Evolutionary conservation across 2,797 vertebrate genomes (phyloP), one percentile per base, ranked within the genome.

Genomic region (Rhodeus uyekii): DNA sequence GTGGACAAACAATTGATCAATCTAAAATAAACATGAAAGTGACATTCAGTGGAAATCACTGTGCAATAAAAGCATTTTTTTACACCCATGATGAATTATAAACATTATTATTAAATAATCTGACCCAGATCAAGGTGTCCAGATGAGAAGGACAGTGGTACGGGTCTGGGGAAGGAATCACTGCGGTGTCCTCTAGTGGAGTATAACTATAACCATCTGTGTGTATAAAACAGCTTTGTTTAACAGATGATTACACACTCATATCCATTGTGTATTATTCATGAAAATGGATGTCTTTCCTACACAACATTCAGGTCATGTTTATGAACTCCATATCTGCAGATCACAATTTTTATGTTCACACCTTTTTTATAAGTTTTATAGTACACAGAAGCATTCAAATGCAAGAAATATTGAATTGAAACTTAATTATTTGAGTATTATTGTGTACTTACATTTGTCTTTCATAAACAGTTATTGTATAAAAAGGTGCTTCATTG

Each of bases 1-100:
- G 71, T 8, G 24, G 34, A 74, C 22, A 74, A 55, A 74, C 48
- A 74, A 55, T 29, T 55, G 71, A 36, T 55, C 71, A 53, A 55
- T 38, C 71, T 74, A 74, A 55, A 72, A 50, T 22, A 72, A 50
- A 34, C 4, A 72, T 34, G 5, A 13, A 72, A 72, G n/a, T 8
- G n/a, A n/a, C n/a, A n/a, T 10, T 12, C 8, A 29, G 12, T 44
- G 7, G 27, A 5, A 32, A 24, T 27, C 24, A 18, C 1, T n/a
- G n/a, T n/a, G n/a, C n/a, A 67, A 19, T 24, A n/a, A 44, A n/a
- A n/a, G n/a, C 13, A 68, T n/a, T n/a, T n/a, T n/a, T n/a, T n/a
- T n/a, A n/a, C n/a, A 9, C 7, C 24, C 38, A 42, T 44, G 5
- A 67, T 4, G 34, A n/a, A n/a, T n/a, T n/a, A n/a, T 65, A 65